A percentile compares a stretch with the other conserved stretches of the same genome.
Evolutionary conservation across 2,797 vertebrate species (phyloP).

Genomic region (Acanthornis magna): DNA sequence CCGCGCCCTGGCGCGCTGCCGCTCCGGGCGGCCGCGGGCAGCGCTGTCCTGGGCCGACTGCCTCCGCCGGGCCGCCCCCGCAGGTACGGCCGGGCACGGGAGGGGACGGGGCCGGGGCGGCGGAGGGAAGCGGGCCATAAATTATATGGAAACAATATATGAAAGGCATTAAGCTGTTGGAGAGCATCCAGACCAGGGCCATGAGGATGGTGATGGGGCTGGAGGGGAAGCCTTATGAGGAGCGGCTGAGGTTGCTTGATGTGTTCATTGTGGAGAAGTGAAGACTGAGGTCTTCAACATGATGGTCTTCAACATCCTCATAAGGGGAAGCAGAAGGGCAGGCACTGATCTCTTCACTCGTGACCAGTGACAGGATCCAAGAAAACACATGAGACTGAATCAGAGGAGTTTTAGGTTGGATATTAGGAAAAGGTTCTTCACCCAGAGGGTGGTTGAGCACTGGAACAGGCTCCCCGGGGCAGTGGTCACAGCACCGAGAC

Average conservation of each 20-base stretch:
- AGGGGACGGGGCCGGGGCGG: not conserved
- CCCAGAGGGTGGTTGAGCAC: not conserved
- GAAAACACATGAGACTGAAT: not conserved
- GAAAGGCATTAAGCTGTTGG: not conserved
- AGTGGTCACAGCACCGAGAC: too few relatives aligned
- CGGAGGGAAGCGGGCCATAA: not conserved
- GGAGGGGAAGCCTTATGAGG: not conserved
- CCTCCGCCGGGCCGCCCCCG: conserved; percentile 84
- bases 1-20: conserved; percentile 74
- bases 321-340: not conserved
- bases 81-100: conserved; percentile 73
- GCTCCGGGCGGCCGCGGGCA: conserved; percentile 81
- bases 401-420: not conserved
- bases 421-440: not conserved
- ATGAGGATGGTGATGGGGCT: not conserved
- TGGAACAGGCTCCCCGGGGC: not conserved
- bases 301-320: not conserved
- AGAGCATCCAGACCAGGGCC: not conserved
- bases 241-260: not conserved
- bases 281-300: fast-evolving
- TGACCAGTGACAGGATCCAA: not conserved
- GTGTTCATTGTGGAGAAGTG: not conserved
- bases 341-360: not conserved
- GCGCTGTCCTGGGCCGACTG: conserved; percentile 84
- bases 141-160: fast-evolving